These are phyloP conservation scores for Zaprionus ornatus DNA, from an alignment of 1,140 invertebrate genomes.

Conservation along the genomic window DNA sequence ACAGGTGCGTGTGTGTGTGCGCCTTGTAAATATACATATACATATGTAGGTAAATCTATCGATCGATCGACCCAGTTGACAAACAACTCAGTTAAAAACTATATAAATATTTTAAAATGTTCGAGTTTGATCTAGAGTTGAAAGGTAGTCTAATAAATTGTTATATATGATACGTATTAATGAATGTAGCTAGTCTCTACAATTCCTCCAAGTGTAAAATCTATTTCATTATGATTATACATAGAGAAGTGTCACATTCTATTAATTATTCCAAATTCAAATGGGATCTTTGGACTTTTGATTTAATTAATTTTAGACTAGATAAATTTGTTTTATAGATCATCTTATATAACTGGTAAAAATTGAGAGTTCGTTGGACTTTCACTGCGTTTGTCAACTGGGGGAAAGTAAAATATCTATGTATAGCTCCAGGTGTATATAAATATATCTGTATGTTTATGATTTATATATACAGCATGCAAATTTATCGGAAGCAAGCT, in stretches of 20 bases:
- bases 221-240: background rate
- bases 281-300: background rate
- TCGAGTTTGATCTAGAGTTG: background rate
- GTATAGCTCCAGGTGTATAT: constrained; percentile 16
- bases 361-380: constrained; percentile 42
- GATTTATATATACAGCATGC: constrained; percentile 34
- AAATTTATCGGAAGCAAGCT: constrained; percentile 37
- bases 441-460: constrained; percentile 17
- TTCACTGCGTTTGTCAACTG: constrained; percentile 42
- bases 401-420: constrained; percentile 23
- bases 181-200: background rate
- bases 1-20: constrained; percentile 51
- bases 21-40: constrained; percentile 31
- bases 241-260: background rate
- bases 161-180: background rate
- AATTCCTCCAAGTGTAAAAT: background rate
- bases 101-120: background rate
- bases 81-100: constrained; percentile 12
- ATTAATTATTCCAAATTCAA: background rate
- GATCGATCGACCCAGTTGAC: constrained; percentile 31
- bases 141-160: background rate
- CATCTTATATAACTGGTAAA: constrained; percentile 7
- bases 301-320: constrained; percentile 4
- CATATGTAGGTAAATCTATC: constrained; percentile 37
- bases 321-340: background rate